A percentile compares a stretch with the other conserved stretches of the same genome.
Evolutionary conservation across 2,888 invertebrate species (phyloP).

Genomic region (Rhamnusium bicolor): DNA sequence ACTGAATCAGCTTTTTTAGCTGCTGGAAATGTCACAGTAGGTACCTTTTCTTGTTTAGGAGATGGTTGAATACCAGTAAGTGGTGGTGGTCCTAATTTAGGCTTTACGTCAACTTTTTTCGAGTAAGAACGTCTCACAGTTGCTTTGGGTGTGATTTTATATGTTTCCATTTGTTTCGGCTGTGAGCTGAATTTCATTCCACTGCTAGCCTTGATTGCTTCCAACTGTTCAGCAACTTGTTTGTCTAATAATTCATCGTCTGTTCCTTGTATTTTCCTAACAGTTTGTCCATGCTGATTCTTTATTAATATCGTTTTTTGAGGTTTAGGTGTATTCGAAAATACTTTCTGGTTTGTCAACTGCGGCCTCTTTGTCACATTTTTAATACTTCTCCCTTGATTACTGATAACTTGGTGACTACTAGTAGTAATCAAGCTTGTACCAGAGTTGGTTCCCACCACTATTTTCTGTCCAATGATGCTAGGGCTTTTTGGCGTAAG

Average conservation of each 20-base stretch:
- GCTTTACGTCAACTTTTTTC: conserved; percentile 50
- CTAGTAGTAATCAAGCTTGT: conserved; percentile 23
- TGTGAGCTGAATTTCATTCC: conserved; percentile 42
- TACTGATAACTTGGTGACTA: not conserved
- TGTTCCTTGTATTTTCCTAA: conserved; percentile 62
- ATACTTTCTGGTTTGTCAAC: conserved; percentile 1
- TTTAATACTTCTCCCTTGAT: conserved; percentile 34
- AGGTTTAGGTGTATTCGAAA: conserved; percentile 27
- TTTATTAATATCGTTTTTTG: conserved; percentile 69
- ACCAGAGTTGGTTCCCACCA: conserved; percentile 23
- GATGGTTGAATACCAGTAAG: conserved; percentile 1
- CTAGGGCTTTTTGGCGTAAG: conserved; percentile 28
- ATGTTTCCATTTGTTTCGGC: conserved; percentile 24
- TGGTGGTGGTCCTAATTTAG: conserved; percentile 37
- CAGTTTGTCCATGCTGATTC: conserved; percentile 68
- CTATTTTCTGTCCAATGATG: conserved; percentile 39
- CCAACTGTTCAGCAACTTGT: conserved; percentile 66
- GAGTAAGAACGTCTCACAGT: conserved; percentile 41
- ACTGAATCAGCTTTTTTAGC: not conserved
- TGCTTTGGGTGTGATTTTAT: conserved; percentile 17
- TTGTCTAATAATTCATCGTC: conserved; percentile 49
- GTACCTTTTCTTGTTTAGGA: not conserved
- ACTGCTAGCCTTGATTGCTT: conserved; percentile 68
- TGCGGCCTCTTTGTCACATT: conserved; percentile 14
- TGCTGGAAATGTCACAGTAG: conserved; percentile 10